Percentiles rank a stretch among this genome's conserved stretches.
These are phyloP conservation scores for Caenorhabditis angaria DNA, from an alignment of 2,888 invertebrate species.

Conservation along the genomic window DNA sequence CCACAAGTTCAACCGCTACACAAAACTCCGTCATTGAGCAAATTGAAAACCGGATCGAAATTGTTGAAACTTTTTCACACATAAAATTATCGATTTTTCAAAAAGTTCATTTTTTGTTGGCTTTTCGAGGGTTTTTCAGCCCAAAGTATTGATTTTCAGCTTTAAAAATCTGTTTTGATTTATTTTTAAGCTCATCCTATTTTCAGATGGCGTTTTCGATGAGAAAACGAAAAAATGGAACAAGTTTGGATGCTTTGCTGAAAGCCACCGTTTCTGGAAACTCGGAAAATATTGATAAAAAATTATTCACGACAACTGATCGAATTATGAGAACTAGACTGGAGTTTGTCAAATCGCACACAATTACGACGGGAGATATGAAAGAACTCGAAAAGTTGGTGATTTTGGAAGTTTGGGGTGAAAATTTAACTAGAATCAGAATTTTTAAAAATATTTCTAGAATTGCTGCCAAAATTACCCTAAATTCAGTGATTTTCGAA, in stretches of 20 bases:
- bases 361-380: neutral
- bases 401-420: constrained; percentile 27
- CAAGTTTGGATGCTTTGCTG: constrained; percentile 46
- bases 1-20: constrained; percentile 43
- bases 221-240: constrained; percentile 16
- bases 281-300: constrained; percentile 22
- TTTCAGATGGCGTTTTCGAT: constrained; percentile 7
- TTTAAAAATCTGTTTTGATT: no score
- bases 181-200: no score
- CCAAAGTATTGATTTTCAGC: no score
- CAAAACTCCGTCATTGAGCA: constrained; percentile 55
- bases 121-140: no score
- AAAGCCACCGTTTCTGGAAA: constrained; percentile 44
- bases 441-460: no score
- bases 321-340: neutral
- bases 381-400: constrained; percentile 25
- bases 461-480: no score
- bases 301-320: neutral
- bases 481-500: no score
- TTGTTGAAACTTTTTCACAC: constrained; percentile 62
- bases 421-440: constrained; percentile 17
- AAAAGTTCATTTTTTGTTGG: neutral
- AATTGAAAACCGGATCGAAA: constrained; percentile 61
- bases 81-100: constrained; percentile 5
- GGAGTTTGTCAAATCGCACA: neutral